Evolutionary conservation across 1,140 invertebrate genomes (phyloP).

Genomic region (Notospermus geniculatus): DNA sequence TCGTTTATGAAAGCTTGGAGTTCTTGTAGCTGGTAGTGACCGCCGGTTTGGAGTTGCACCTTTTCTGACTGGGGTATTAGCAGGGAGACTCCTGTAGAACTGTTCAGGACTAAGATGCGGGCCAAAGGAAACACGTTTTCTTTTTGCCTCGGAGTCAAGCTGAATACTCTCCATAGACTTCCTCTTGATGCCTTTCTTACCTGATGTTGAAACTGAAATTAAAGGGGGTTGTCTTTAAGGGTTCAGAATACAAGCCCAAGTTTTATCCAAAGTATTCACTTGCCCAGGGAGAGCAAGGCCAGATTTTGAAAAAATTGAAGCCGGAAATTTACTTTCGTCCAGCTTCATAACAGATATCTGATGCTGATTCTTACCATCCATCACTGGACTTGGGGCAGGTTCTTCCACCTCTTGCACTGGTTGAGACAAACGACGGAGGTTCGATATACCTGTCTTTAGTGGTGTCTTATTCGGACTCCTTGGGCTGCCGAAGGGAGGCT

Average conservation of each 20-base stretch:
- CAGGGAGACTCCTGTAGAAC: constrained; percentile 56
- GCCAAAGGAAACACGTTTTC: constrained; percentile 56
- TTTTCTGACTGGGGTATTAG: constrained; percentile 55
- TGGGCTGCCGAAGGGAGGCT: constrained; percentile 26
- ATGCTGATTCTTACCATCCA: too few relatives aligned
- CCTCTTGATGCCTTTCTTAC: constrained; percentile 26
- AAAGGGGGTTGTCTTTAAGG: too few relatives aligned
- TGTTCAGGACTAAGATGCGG: constrained; percentile 57
- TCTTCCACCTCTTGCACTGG: constrained; percentile 27
- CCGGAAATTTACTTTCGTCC: too few relatives aligned
- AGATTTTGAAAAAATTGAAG: too few relatives aligned
- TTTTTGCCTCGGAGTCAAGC: constrained; percentile 29
- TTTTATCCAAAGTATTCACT: too few relatives aligned
- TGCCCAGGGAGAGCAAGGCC: too few relatives aligned
- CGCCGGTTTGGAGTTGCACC: constrained; percentile 44
- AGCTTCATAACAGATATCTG: too few relatives aligned
- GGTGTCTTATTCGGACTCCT: constrained; percentile 10
- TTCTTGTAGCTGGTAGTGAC: constrained; percentile 19
- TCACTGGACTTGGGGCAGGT: constrained; percentile 6
- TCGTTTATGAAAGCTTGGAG: constrained; percentile 6
- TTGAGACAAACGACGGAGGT: constrained; percentile 28
- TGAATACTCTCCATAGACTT: constrained; percentile 25
- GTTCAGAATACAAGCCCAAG: too few relatives aligned
- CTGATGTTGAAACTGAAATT: constrained; percentile 2
- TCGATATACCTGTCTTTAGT: constrained; percentile 27